These are phyloP conservation scores for Atopsyche davidsoni DNA, from an alignment of 1,140 invertebrate species.

Conservation along the genomic window DNA sequence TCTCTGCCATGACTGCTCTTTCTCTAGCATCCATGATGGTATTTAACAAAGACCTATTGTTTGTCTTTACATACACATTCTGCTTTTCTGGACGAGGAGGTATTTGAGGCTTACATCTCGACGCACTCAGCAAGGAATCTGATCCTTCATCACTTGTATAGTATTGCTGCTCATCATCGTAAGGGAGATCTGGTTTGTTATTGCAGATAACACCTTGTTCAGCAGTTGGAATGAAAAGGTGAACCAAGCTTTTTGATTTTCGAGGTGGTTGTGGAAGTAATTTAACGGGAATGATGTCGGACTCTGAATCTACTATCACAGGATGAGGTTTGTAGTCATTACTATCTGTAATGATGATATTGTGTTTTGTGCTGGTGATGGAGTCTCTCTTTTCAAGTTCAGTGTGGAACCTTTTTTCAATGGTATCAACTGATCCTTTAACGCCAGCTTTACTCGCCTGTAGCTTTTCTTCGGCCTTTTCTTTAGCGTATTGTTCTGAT, in stretches of 20 bases:
- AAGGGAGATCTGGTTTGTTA: slow-evolving; percentile 49
- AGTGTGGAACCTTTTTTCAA: slow-evolving; percentile 36
- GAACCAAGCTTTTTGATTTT: slow-evolving; percentile 52
- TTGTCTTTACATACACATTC: slow-evolving; percentile 27
- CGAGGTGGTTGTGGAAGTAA: slow-evolving; percentile 58
- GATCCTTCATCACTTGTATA: slow-evolving; percentile 60
- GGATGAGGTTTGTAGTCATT: slow-evolving; percentile 34
- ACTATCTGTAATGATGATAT: slow-evolving; percentile 43
- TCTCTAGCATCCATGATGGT: slow-evolving; percentile 47
- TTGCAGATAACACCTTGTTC: slow-evolving; percentile 44
- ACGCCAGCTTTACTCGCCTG: slow-evolving; percentile 42
- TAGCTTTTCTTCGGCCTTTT: slow-evolving; percentile 40
- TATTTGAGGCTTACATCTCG: slow-evolving; percentile 47
- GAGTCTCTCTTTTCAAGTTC: slow-evolving; percentile 45
- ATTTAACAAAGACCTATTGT: slow-evolving; percentile 49
- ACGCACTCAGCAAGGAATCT: slow-evolving; percentile 63
- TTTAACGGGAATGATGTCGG: slow-evolving; percentile 56
- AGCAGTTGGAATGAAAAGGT: slow-evolving; percentile 46
- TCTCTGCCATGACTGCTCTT: slow-evolving; percentile 39
- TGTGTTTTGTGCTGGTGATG: slow-evolving; percentile 45
- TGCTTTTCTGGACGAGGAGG: slow-evolving; percentile 36
- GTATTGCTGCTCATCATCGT: slow-evolving; percentile 59
- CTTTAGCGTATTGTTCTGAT: slow-evolving; percentile 58
- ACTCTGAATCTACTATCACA: slow-evolving; percentile 42
- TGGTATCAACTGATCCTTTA: slow-evolving; percentile 34